A percentile compares a stretch with the other conserved stretches of the same genome.
phyloP scores from a whole-genome alignment of 1,140 invertebrate genomes.

The Trachymyrmex septentrionalis region DNA sequence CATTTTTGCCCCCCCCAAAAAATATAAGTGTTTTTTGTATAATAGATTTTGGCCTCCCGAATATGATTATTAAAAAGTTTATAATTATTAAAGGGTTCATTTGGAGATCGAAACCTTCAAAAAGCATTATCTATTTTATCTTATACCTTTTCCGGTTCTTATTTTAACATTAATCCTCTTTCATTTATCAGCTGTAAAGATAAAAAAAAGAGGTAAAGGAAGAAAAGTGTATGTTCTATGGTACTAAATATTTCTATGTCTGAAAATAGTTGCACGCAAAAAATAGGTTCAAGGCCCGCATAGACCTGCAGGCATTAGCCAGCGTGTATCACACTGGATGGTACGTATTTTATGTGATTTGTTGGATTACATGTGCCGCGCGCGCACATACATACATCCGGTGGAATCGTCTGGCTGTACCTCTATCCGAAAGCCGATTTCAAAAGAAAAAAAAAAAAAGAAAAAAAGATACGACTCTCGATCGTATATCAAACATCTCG shows the following conservation, averaged over 20 bases:
- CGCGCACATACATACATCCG: not conserved
- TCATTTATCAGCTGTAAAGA: too few relatives aligned
- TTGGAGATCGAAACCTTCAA: too few relatives aligned
- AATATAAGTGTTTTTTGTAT: too few relatives aligned
- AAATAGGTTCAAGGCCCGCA: conserved; percentile 34
- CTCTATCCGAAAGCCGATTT: not conserved
- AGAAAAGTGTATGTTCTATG: not conserved
- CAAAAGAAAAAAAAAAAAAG: not conserved
- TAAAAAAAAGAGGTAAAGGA: not conserved
- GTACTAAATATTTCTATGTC: too few relatives aligned
- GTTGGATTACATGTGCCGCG: conserved; percentile 6
- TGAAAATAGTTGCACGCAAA: conserved; percentile 26
- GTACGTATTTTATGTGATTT: conserved; percentile 23
- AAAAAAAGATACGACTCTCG: not conserved
- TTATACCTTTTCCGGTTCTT: too few relatives aligned
- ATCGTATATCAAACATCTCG: conserved; percentile 33
- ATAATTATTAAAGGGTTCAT: too few relatives aligned
- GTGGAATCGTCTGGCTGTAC: not conserved
- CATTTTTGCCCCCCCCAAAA: too few relatives aligned
- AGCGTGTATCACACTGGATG: not conserved
- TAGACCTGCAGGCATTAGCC: conserved; percentile 1
- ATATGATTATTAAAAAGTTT: too few relatives aligned
- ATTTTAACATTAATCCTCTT: too few relatives aligned
- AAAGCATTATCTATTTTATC: too few relatives aligned
- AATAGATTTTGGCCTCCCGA: too few relatives aligned